Base-by-base conservation (phyloP, 2,113 vertebrate genomes). In the Catagonus wagneri region DNA sequence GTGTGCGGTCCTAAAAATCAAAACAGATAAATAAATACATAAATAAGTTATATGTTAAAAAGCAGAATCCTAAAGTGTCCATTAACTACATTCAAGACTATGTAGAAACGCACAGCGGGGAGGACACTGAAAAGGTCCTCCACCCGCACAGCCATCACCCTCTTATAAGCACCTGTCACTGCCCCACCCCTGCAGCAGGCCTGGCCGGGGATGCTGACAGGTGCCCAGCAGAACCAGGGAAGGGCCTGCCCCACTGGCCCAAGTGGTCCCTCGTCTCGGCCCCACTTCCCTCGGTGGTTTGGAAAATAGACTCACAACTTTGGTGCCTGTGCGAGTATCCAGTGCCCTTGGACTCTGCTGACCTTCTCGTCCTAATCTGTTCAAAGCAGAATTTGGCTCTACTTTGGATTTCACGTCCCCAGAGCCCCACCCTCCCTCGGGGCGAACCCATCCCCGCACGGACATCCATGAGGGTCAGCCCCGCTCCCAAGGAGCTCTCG, bases 271-370 rank as follows among this genome's bases (percentile, higher is more conserved):
- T 65, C 63, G 25, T 71, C 54, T 89, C 54, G 61, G 44, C 8
- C 29, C 25, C 19, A 1, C 20, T 32, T 88, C 63, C 56, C 15
- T 36, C 14, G 19, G 4, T 20, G 56, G 13, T 63, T 50, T 34
- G 39, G 23, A 63, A 34, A 25, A 7, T 6, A 83, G 19, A 10
- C 8, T 78, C 3, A 20, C 65, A 8, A 16, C 44, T 52, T 50
- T 50, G 44, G 63, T 74, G 11, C 27, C 20, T 32, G 3, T 34
- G 27, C n/a, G 25, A 23, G 16, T 15, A 25, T 17, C 44, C 36
- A 17, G 4, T 2, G 8, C 39, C 5, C 14, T 2, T 7, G 2
- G 3, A 6, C 50, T 4, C 1, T 74, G 87, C 27, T 15, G 20
- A 68, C 60, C 7, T 25, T 50, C 75, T 39, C 1, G n/a, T 34